Percentiles rank a stretch among this genome's conserved stretches.
These are phyloP conservation scores for Scolopax rusticola DNA, from an alignment of 2,797 vertebrate genomes.

Conservation along the genomic window DNA sequence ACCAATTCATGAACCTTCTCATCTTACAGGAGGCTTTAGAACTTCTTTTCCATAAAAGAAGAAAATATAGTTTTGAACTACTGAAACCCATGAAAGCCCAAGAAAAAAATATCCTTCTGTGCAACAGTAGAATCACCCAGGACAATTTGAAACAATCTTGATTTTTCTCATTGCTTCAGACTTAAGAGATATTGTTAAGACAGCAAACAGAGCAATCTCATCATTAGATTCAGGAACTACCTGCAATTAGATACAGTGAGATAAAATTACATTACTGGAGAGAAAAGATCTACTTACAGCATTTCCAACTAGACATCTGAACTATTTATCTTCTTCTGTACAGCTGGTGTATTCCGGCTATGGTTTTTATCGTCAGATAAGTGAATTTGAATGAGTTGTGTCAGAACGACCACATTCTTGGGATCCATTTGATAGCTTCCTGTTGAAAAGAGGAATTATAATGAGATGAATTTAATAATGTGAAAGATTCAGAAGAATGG, in stretches of 20 bases:
- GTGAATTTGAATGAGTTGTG: slow-evolving; percentile 8
- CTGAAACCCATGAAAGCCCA: neutral
- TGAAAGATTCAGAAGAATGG: neutral
- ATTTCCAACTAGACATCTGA: slow-evolving; percentile 31
- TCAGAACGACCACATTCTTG: neutral
- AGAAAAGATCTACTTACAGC: slow-evolving; percentile 50
- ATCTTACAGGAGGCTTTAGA: neutral
- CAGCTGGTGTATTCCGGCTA: neutral
- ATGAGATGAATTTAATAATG: neutral
- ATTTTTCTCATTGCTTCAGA: neutral
- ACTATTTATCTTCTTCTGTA: slow-evolving; percentile 34
- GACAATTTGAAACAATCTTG: neutral
- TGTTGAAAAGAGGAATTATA: slow-evolving; percentile 49
- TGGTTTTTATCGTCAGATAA: neutral
- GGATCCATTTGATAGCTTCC: slow-evolving; percentile 28
- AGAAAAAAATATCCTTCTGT: slow-evolving; percentile 4
- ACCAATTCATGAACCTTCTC: slow-evolving; percentile 7
- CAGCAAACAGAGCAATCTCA: slow-evolving; percentile 15
- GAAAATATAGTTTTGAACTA: neutral
- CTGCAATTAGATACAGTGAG: slow-evolving; percentile 50
- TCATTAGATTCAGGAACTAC: slow-evolving; percentile 38
- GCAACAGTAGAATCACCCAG: neutral
- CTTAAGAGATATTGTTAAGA: neutral
- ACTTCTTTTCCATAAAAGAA: neutral
- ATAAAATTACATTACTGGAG: slow-evolving; percentile 64